These are phyloP conservation scores for Byasa hedistus DNA, from an alignment of 2,888 invertebrate genomes.

Conservation along the genomic window DNA sequence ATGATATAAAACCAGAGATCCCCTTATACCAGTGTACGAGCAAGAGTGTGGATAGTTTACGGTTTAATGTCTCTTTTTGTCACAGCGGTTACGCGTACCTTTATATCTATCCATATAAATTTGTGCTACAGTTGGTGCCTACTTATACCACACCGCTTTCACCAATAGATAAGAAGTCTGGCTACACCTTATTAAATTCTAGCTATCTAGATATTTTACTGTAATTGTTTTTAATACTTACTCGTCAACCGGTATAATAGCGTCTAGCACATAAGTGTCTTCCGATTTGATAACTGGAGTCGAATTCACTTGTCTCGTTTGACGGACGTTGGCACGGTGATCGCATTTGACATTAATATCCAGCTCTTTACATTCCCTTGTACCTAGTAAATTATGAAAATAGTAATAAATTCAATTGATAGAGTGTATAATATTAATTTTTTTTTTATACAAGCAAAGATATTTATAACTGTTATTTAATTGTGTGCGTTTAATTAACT, in stretches of 20 bases:
- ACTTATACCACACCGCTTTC: slow-evolving; percentile 35
- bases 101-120: background rate
- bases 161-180: slow-evolving; percentile 6
- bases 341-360: slow-evolving; percentile 95
- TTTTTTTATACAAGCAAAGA: background rate
- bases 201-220: background rate
- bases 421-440: no score
- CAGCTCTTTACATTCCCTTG: slow-evolving; percentile 92
- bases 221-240: slow-evolving; percentile 75
- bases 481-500: slow-evolving; percentile 5
- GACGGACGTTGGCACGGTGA: slow-evolving; percentile 84
- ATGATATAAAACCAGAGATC: background rate
- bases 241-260: slow-evolving; percentile 91
- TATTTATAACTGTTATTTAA: background rate
- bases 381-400: slow-evolving; percentile 65
- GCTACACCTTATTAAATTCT: background rate
- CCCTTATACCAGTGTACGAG: background rate
- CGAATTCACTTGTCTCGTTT: slow-evolving; percentile 81
- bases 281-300: slow-evolving; percentile 82
- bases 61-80: background rate
- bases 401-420: no score
- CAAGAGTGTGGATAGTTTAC: background rate
- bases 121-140: slow-evolving; percentile 31
- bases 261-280: slow-evolving; percentile 90
- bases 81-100: background rate